These are phyloP conservation scores for Mantis religiosa DNA, from an alignment of 2,888 invertebrate species.

Conservation along the genomic window DNA sequence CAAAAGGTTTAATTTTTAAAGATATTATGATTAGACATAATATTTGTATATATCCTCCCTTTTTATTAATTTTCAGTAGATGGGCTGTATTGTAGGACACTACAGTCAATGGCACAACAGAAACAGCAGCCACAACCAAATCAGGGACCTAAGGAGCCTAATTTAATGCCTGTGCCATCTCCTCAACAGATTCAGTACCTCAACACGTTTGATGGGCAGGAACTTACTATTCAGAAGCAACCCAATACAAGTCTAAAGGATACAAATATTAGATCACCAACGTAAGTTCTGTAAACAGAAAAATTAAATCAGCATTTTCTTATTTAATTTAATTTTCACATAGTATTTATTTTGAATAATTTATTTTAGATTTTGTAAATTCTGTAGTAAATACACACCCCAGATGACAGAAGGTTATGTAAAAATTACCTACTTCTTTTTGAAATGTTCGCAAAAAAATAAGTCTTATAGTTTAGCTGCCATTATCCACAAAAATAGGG, in stretches of 20 bases:
- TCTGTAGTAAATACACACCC: neutral
- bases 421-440: neutral
- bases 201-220: conserved; percentile 93
- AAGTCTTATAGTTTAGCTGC: too few relatives aligned
- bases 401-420: neutral
- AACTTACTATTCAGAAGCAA: conserved; percentile 92
- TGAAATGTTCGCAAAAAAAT: neutral
- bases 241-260: conserved; percentile 84
- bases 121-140: conserved; percentile 48
- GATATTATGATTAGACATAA: neutral
- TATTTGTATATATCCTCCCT: neutral
- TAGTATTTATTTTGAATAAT: neutral
- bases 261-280: conserved; percentile 64
- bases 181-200: conserved; percentile 95
- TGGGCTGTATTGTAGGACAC: conserved; percentile 60
- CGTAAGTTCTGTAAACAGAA: conserved; percentile 54
- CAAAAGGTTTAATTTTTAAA: neutral
- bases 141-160: conserved; percentile 66
- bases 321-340: neutral
- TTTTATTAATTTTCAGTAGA: conserved; percentile 46
- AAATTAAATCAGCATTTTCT: neutral
- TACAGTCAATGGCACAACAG: conserved; percentile 60
- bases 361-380: neutral
- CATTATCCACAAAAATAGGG: too few relatives aligned
- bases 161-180: conserved; percentile 92